Evolutionary conservation across 1,140 invertebrate genomes (phyloP), one percentile per base, ranked within the genome.

Genomic region (Ooceraea biroi): DNA sequence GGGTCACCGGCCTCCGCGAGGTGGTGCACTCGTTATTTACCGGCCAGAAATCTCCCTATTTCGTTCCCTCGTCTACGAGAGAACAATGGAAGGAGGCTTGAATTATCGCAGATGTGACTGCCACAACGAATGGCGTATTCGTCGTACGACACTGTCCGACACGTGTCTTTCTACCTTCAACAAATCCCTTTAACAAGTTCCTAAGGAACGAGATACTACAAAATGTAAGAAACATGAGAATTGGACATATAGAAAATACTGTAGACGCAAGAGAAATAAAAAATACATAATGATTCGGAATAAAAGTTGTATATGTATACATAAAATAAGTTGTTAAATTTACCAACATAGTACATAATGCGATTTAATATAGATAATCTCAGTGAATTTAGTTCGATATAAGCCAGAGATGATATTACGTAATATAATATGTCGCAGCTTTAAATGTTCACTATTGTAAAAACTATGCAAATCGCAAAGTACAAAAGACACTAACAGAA

Each of bases 21-120:
- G 71, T 66, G 85, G 82, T 68, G 68, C 83, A 66, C 82, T 73
- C 85, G 73, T 86, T 88, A 87, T 84, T 88, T 84, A 68, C 66
- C 85, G 65, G 68, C 46, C 80, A 82, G 76, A 85, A 74, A 85
- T 78, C 85, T 58, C 60, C 44, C 52, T 19, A 65, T 68, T 80
- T 80, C 74, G 46, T 78, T 73, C 12, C n/a, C 66, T 36, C n/a
- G 60, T 61, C 63, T 44, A 8, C 22, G 46, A 57, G 58, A 85
- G 82, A 83, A 83, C 46, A 55, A 63, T 55, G 72, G 72, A 55
- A 69, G 52, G 25, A 55, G 46, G 27, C 41, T 78, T 84, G 86
- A 78, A 84, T 88, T 88, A 87, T 87, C 80, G 46, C 77, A 48
- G 72, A 48, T 65, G 58, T 30, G 55, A 55, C 41, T 55, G 25